Conservation (phyloP, 2,113 vertebrate species). For the Chelonoidis abingdonii region DNA sequence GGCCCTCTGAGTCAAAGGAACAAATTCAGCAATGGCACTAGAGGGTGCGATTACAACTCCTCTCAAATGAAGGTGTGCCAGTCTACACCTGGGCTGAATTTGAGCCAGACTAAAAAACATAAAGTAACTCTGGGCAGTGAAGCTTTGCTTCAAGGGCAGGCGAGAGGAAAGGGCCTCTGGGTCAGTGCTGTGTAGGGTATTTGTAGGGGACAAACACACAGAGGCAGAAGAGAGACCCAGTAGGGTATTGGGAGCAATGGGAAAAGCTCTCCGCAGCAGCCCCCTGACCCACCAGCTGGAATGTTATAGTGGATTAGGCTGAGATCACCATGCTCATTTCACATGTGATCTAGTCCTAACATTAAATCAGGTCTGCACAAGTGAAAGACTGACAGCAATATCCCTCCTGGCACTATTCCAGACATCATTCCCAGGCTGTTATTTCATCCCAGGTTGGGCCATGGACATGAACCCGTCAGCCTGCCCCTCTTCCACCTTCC, state of each 20-base stretch:
- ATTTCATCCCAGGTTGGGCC: not conserved
- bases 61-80: not conserved
- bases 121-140: not conserved
- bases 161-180: not conserved
- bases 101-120: not conserved
- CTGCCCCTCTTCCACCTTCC: not conserved
- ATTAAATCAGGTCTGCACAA: not conserved
- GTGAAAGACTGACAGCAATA: not conserved
- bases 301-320: accelerated
- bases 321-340: not conserved
- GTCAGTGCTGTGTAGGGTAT: not conserved
- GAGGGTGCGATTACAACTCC: not conserved
- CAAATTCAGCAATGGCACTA: not conserved
- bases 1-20: not conserved
- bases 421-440: not conserved
- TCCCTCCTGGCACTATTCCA: not conserved
- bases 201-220: not conserved
- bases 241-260: not conserved
- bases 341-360: not conserved
- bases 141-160: not conserved
- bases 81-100: not conserved
- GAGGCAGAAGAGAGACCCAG: not conserved
- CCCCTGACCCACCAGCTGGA: accelerated
- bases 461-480: too few relatives aligned
- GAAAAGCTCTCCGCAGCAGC: not conserved